Evolutionary conservation across 2,888 invertebrate genomes (phyloP).

Genomic region (Pemphredon lugubris): DNA sequence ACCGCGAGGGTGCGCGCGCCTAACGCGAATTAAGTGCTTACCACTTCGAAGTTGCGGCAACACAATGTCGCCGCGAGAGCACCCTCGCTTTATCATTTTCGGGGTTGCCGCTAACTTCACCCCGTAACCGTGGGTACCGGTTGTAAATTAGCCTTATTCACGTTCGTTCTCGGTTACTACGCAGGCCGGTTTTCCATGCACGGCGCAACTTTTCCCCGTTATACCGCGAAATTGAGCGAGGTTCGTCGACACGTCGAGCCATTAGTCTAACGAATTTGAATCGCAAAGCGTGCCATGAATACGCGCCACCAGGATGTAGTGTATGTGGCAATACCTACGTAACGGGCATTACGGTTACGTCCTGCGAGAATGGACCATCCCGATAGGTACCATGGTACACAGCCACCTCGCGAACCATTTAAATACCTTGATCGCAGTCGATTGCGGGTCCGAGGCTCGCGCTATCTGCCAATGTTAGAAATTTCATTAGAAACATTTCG

Average conservation of each 20-base stretch:
- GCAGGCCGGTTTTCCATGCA: slow-evolving; percentile 16
- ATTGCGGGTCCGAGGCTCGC: slow-evolving; percentile 5
- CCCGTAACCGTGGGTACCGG: neutral
- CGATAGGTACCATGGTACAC: slow-evolving; percentile 26
- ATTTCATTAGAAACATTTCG: too few species aligned
- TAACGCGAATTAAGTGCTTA: slow-evolving; percentile 25
- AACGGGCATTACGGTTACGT: slow-evolving; percentile 25
- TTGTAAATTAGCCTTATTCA: slow-evolving; percentile 43
- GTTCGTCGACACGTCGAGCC: slow-evolving; percentile 44
- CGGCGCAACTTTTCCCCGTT: slow-evolving; percentile 43
- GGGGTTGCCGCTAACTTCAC: slow-evolving; percentile 18
- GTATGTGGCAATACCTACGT: slow-evolving; percentile 4
- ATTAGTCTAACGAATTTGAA: slow-evolving; percentile 59
- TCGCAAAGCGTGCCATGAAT: slow-evolving; percentile 56
- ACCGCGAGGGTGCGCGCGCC: too few species aligned
- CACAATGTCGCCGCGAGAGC: slow-evolving; percentile 12
- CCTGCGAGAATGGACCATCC: slow-evolving; percentile 24
- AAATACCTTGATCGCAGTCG: slow-evolving; percentile 24
- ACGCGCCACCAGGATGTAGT: slow-evolving; percentile 33
- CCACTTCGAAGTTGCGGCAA: slow-evolving; percentile 28
- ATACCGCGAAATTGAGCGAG: slow-evolving; percentile 42
- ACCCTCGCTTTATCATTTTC: slow-evolving; percentile 22
- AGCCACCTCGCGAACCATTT: slow-evolving; percentile 35
- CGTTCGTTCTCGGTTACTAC: slow-evolving; percentile 5
- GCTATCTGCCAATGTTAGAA: too few species aligned